Base-by-base conservation (phyloP, 2,113 vertebrate species). In the Platanista minor region DNA sequence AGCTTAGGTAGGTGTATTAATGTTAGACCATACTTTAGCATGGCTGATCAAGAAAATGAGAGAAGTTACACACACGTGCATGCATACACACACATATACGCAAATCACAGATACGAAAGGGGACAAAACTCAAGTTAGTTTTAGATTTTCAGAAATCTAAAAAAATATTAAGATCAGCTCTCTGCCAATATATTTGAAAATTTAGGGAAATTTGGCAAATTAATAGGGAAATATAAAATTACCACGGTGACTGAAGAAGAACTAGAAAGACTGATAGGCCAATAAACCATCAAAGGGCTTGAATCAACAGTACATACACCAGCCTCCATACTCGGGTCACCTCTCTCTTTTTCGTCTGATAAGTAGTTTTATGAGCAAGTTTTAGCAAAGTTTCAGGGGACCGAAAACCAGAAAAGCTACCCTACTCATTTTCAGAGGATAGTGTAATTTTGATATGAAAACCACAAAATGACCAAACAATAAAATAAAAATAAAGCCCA, bases 381-480 rank as follows among this genome's bases (percentile, higher is more conserved):
- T 86, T 89, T 61, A 77, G 61, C 20, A 14, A 67, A 66, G 13
- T 43, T 94, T 81, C 43, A 83, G 59, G 52, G 72, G 49, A 43
- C 0, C 57, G 27, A 90, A 87, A 94, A 69, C 62, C 7, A 13
- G 9, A 41, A 72, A 78, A 90, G 21, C 10, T 49, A 18, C 15
- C 71, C 43, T 86, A 61, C 80, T 94, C 9, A n/a, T 59, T 90
- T 95, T 81, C 36, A 36, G 61, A 87, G 8, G 21, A n/a, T 0
- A 39, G 33, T 67, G n/a, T 39, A 90, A 88, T 95, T 85, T 90
- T 81, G 27, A 64, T 59, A 81, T 39, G 18, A 57, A 94, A 90
- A 85, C 27, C 54, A 77, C 11, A 64, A 71, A 67, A 89, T 66
- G 25, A 66, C 31, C 14, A 46, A 88, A 75, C 1, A 80, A 49